Evolutionary conservation across 2,888 invertebrate genomes (phyloP).

Genomic region (Scaptomyza reducta): DNA sequence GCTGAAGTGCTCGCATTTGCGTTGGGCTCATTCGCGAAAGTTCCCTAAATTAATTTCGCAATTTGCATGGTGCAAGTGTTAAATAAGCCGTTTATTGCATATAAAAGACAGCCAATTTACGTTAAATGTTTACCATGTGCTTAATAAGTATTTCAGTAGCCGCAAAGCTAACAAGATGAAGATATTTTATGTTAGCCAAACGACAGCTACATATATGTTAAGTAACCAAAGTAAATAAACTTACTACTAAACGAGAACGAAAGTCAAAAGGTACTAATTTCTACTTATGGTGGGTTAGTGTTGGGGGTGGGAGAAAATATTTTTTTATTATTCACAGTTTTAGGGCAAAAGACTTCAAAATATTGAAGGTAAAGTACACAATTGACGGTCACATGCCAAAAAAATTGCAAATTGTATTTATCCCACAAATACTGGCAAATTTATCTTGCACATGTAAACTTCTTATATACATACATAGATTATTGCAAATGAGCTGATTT

Average conservation of each 20-base stretch:
- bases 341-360: no score
- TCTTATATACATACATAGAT: no score
- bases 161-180: conserved; percentile 61
- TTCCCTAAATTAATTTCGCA: conserved; percentile 73
- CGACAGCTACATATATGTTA: not conserved
- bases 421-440: no score
- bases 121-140: conserved; percentile 67
- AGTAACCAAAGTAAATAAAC: not conserved
- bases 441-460: no score
- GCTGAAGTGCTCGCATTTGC: conserved; percentile 24
- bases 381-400: no score
- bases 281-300: no score
- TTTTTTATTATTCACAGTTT: no score
- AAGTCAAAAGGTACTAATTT: not conserved
- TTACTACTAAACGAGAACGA: not conserved
- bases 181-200: conserved; percentile 60
- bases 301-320: no score
- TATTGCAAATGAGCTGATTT: no score
- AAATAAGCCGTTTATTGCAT: conserved; percentile 79
- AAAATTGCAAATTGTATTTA: no score
- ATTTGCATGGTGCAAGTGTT: conserved; percentile 76
- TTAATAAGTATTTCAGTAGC: conserved; percentile 55
- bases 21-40: conserved; percentile 42
- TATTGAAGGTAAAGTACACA: no score
- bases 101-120: conserved; percentile 73